Percentiles rank a stretch among this genome's conserved stretches.
phyloP scores from a whole-genome alignment of 2,113 vertebrate species.

The Circaetus cinerascens region DNA sequence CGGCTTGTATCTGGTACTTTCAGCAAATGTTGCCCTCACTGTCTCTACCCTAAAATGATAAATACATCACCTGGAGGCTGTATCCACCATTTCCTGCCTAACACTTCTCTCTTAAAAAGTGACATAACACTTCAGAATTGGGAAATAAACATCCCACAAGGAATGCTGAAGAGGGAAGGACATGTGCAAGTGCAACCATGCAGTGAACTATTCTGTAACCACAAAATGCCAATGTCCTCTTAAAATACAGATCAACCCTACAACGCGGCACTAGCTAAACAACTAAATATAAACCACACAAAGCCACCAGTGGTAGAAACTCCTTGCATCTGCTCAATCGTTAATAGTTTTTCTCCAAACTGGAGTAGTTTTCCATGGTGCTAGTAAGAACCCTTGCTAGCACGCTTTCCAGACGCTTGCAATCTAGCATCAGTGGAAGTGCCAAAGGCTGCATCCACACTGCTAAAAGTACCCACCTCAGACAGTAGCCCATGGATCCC shows the following conservation, averaged over 20 bases:
- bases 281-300: not conserved
- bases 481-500: not conserved
- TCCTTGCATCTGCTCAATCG: not conserved
- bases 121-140: not conserved
- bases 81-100: not conserved
- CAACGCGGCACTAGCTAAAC: not conserved
- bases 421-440: not conserved
- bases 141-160: not conserved
- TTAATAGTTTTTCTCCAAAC: not conserved
- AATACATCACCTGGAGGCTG: not conserved
- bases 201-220: not conserved
- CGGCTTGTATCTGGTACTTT: not conserved
- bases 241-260: not conserved
- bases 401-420: fast-evolving
- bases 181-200: not conserved
- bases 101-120: not conserved
- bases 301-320: not conserved
- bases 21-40: not conserved
- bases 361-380: not conserved
- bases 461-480: not conserved
- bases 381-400: not conserved
- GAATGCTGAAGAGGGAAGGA: not conserved
- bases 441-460: not conserved
- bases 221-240: not conserved
- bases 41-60: not conserved